Conservation (phyloP, 2,113 vertebrate genomes). For the Ageneiosus marmoratus region DNA sequence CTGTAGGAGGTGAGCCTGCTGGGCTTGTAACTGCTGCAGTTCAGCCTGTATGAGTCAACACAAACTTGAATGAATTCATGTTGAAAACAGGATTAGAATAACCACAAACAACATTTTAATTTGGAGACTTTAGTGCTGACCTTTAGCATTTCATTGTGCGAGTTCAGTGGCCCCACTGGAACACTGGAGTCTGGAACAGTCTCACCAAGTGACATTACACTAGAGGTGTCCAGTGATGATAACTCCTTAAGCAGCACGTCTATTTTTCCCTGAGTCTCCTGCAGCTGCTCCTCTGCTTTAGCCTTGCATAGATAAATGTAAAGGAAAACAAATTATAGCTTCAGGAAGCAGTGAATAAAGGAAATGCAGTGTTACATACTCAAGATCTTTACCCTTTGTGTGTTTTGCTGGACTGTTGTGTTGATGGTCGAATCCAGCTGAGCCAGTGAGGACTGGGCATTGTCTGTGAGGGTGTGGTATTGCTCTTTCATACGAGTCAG, state of each 20-base stretch:
- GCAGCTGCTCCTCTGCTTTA: conserved; percentile 86
- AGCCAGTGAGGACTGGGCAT: conserved; percentile 73
- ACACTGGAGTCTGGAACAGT: conserved; percentile 49
- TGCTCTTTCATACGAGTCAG: conserved; percentile 82
- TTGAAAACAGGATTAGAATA: neutral
- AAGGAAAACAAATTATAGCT: neutral
- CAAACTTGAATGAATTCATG: neutral
- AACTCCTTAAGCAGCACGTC: conserved; percentile 77
- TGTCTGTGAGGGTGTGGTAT: conserved; percentile 78
- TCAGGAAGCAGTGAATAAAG: neutral
- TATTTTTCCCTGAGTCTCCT: conserved; percentile 85
- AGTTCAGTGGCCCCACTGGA: conserved; percentile 70
- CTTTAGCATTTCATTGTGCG: conserved; percentile 82
- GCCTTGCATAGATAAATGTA: conserved; percentile 71
- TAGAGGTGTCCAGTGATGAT: conserved; percentile 60
- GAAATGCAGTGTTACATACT: neutral
- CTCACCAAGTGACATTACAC: conserved; percentile 6
- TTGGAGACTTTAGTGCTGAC: conserved; percentile 62
- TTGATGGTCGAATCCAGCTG: conserved; percentile 81
- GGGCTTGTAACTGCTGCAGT: conserved; percentile 87
- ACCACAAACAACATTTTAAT: neutral
- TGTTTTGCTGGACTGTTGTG: conserved; percentile 86
- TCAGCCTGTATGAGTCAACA: conserved; percentile 66
- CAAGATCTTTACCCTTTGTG: conserved; percentile 80
- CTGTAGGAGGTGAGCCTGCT: conserved; percentile 87